phyloP scores from a whole-genome alignment of 1,140 invertebrate genomes.

The Lerema accius region DNA sequence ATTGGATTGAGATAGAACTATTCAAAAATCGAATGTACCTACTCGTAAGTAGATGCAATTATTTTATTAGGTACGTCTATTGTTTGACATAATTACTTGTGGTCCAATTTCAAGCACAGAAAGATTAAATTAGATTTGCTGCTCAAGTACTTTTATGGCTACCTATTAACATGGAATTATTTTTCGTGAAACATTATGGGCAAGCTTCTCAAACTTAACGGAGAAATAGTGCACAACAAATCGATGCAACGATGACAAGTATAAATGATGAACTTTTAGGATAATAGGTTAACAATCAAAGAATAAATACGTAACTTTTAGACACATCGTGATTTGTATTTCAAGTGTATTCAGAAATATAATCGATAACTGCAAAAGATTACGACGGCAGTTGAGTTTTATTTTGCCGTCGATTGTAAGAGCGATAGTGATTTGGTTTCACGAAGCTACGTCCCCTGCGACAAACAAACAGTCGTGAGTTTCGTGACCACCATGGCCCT shows the following conservation, averaged over 20 bases:
- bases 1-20: too few relatives aligned
- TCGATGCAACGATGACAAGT: slow-evolving; percentile 23
- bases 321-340: slow-evolving; percentile 27
- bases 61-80: too few relatives aligned
- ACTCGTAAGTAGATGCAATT: too few relatives aligned
- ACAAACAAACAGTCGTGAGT: slow-evolving; percentile 15
- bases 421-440: slow-evolving; percentile 11
- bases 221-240: background rate
- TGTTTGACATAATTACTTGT: too few relatives aligned
- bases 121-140: too few relatives aligned
- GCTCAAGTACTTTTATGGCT: too few relatives aligned
- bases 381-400: slow-evolving; percentile 15
- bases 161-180: too few relatives aligned
- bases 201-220: too few relatives aligned
- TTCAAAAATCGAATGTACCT: too few relatives aligned
- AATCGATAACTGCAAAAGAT: slow-evolving; percentile 26
- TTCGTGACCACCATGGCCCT: slow-evolving; percentile 20
- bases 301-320: background rate
- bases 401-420: background rate
- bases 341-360: slow-evolving; percentile 10
- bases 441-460: slow-evolving; percentile 4
- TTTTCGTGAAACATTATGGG: too few relatives aligned
- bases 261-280: slow-evolving; percentile 19
- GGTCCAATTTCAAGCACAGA: too few relatives aligned
- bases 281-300: slow-evolving; percentile 16